Evolutionary conservation across 2,797 vertebrate species (phyloP).

Genomic region (Adrianichthys oophorus): DNA sequence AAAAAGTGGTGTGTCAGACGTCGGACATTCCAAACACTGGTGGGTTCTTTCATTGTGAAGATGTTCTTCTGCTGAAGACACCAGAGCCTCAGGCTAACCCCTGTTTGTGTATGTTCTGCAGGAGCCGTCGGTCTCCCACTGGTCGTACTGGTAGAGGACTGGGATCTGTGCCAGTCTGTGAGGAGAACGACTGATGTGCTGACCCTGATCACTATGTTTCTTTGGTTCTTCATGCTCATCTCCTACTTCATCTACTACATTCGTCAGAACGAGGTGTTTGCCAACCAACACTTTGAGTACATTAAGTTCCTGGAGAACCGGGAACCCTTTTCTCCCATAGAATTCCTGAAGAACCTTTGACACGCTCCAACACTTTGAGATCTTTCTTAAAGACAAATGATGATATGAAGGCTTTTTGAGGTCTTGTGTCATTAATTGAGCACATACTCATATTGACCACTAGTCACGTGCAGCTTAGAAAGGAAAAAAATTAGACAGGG

Average conservation of each 20-base stretch:
- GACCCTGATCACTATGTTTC: constrained; percentile 88
- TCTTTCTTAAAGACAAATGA: neutral
- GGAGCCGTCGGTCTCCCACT: constrained; percentile 77
- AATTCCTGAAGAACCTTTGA: constrained; percentile 30
- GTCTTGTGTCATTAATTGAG: no score
- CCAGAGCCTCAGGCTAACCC: neutral
- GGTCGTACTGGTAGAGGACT: constrained; percentile 72
- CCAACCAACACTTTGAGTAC: constrained; percentile 79
- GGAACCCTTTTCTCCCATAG: constrained; percentile 25
- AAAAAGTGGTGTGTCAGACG: constrained; percentile 72
- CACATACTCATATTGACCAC: no score
- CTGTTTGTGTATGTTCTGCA: constrained; percentile 3
- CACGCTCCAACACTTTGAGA: neutral
- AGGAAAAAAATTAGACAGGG: no score
- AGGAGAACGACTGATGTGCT: constrained; percentile 83
- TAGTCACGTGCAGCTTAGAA: no score
- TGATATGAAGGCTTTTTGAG: no score
- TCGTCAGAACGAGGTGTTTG: constrained; percentile 83
- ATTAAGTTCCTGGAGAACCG: constrained; percentile 62
- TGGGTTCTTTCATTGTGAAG: neutral
- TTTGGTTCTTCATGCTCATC: constrained; percentile 86
- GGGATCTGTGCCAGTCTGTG: constrained; percentile 80
- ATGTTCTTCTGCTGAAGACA: neutral
- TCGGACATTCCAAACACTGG: constrained; percentile 46
- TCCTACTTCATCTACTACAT: constrained; percentile 85